Evolutionary conservation across 2,113 vertebrate species (phyloP).

Genomic region (Ibidorhyncha struthersii): DNA sequence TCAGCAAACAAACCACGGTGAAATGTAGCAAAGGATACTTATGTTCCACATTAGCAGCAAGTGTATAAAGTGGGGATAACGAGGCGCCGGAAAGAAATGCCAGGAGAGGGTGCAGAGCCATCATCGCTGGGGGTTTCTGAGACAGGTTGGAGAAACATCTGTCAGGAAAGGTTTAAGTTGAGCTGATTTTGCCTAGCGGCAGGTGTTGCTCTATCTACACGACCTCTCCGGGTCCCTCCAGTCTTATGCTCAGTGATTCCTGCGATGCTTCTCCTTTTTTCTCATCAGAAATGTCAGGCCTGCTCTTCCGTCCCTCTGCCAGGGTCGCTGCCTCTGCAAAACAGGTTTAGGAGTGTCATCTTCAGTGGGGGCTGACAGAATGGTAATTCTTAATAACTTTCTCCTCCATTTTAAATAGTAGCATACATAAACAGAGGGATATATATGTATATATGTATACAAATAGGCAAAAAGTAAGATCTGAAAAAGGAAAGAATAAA

Average conservation of each 20-base stretch:
- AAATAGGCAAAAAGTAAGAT: not conserved
- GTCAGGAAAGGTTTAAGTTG: not conserved
- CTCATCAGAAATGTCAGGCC: not conserved
- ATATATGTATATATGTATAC: rapidly evolving
- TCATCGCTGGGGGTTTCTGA: rapidly evolving
- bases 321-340: rapidly evolving
- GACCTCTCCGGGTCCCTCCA: not conserved
- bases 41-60: not conserved
- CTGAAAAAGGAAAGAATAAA: not conserved
- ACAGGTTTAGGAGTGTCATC: not conserved
- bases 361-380: not conserved
- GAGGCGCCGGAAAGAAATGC: not conserved
- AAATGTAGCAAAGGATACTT: rapidly evolving
- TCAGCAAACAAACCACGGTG: not conserved
- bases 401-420: not conserved
- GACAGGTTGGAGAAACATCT: not conserved
- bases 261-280: not conserved
- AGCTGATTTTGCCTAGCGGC: not conserved
- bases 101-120: not conserved
- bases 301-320: not conserved
- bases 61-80: rapidly evolving
- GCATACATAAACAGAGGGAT: not conserved
- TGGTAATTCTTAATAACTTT: not conserved
- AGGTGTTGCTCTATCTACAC: not conserved
- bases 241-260: not conserved